Evolutionary conservation across 2,888 invertebrate species (phyloP), one percentile per base, ranked within the genome.

Genomic region (Agrochola lota): DNA sequence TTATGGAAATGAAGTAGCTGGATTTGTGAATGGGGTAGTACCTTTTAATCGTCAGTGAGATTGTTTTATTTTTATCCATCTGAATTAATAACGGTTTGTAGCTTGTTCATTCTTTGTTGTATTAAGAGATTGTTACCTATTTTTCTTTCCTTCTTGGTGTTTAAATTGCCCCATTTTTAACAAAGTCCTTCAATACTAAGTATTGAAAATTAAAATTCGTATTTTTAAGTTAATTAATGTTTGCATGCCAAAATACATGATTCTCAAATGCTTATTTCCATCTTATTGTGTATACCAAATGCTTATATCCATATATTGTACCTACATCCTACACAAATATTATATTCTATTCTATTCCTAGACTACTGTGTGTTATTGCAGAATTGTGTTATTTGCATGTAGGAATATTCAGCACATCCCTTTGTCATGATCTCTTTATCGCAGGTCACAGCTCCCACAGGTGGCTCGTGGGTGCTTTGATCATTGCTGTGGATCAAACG

Each of bases 1-100:
- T 69, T 12, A 68, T 64, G n/a, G n/a, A 59, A 79, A 78, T 66
- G n/a, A 69, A 57, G 68, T 20, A 60, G 17, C 30, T 43, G 26
- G 55, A 49, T 40, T 78, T 52, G 23, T 23, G 26, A 77, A 67
- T 68, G 7, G 20, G 2, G 2, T 26, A 15, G 35, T 77, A 26
- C 9, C 15, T 62, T 62, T 20, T 55, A 55, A 80, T 66, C 8
- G 35, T 1, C 17, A 35, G 17, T 17, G 35, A 17, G 12, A 26
- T 67, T 60, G 17, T 66, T 60, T 26, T 17, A 20, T 60, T 59
- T 69, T 26, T 52, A 43, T 60, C 23, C 4, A 49, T 59, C 57
- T n/a, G 12, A 57, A 23, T 55, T 55, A 23, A 52, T 23, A 52
- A 55, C 4, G 1, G 23, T n/a, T n/a, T 55, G 9, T 55, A 23